Evolutionary conservation across 2,113 vertebrate species (phyloP), one percentile per base, ranked within the genome.

Genomic region (Nansenia antarctica): DNA sequence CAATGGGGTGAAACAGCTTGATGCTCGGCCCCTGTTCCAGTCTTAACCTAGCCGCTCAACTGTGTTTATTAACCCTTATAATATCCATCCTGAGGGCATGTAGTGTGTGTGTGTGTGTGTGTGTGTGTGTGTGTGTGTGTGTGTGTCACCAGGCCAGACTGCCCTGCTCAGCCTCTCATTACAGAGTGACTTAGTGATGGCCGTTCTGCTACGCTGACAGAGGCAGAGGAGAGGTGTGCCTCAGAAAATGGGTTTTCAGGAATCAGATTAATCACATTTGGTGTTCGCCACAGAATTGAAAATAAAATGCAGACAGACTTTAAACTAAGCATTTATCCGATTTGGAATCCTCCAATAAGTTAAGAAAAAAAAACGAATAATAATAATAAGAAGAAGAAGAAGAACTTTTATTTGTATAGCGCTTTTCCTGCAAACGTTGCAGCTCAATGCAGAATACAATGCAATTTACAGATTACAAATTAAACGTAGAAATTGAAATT

Each of bases 181-280:
- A 88, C 52, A 24, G 69, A 78, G 78, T 53, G 74, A 82, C 73
- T 76, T 77, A 82, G 73, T 62, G 27, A 75, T 73, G 61, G 76
- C 72, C 74, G 87, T 90, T 87, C 86, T 87, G 86, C 85, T 88
- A 85, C 87, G 86, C 29, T 35, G 71, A 72, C 69, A 66, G 72
- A 73, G 76, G 64, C 78, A 81, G 81, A 82, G 70, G 81, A 85
- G 76, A 85, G 72, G 64, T 76, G 12, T 27, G 65, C 70, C 80
- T 82, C 52, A 73, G 75, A 87, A 87, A 87, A 84, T 82, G 59
- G 62, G 72, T 88, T 87, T 88, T 85, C 76, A 76, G 77, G 70
- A 67, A 79, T 88, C 76, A 73, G 69, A 77, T 85, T 86, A 86
- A 87, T 82, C 74, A 77, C 31, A 82, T 82, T 82, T 82, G 39